phyloP scores from a whole-genome alignment of 2,797 vertebrate species.

The Liparis tanakae region DNA sequence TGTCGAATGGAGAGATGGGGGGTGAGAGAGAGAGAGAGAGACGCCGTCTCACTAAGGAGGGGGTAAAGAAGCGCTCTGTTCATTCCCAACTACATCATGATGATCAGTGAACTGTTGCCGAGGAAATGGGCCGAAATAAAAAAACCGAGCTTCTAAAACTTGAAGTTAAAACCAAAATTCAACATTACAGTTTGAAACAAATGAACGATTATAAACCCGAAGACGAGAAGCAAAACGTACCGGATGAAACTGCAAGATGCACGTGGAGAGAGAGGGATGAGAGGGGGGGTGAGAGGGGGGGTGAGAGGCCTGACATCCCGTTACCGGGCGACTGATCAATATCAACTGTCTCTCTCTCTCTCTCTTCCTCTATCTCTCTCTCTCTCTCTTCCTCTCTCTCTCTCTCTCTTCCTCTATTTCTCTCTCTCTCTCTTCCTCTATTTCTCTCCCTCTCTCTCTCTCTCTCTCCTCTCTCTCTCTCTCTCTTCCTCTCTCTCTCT shows the following conservation, averaged over 20 bases:
- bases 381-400: slow-evolving; percentile 14
- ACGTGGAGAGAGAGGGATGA: slow-evolving; percentile 28
- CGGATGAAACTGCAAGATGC: slow-evolving; percentile 48
- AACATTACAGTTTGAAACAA: slow-evolving; percentile 41
- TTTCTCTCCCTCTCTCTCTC: slow-evolving; percentile 14
- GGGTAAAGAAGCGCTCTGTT: slow-evolving; percentile 43
- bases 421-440: slow-evolving; percentile 25
- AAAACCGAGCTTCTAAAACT: not conserved
- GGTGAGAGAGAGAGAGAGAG: slow-evolving; percentile 41
- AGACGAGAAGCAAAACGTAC: slow-evolving; percentile 53
- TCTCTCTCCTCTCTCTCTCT: slow-evolving; percentile 15
- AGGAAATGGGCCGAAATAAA: too few species aligned
- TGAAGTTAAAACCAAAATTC: slow-evolving; percentile 4
- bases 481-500: slow-evolving; percentile 21
- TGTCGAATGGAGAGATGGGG: slow-evolving; percentile 47
- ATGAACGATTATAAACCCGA: slow-evolving; percentile 47
- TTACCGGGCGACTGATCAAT: slow-evolving; percentile 22
- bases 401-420: not conserved
- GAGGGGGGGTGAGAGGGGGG: slow-evolving; percentile 17
- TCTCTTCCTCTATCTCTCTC: slow-evolving; percentile 15
- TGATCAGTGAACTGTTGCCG: slow-evolving; percentile 46
- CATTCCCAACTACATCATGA: slow-evolving; percentile 38
- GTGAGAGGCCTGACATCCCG: slow-evolving; percentile 24
- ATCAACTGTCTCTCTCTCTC: slow-evolving; percentile 22
- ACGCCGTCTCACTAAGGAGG: slow-evolving; percentile 40